Conservation (phyloP, 2,113 vertebrate species). For the Petrocephalus microphthalmus region DNA sequence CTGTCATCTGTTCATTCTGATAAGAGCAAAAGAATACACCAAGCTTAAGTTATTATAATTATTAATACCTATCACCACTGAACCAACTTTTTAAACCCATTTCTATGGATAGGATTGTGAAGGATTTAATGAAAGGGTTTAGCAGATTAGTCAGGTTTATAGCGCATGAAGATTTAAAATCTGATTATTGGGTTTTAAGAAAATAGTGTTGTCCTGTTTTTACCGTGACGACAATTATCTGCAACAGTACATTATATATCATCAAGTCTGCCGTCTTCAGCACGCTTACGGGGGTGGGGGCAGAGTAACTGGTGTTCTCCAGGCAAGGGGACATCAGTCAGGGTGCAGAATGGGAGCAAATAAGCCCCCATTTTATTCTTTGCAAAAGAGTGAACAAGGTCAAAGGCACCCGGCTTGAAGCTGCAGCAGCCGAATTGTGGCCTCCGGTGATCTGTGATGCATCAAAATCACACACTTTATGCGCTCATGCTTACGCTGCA, state of each 20-base stretch:
- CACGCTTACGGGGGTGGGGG: constrained; percentile 12
- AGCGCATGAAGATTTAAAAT: not conserved
- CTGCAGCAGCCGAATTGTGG: not conserved
- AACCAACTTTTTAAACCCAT: not conserved
- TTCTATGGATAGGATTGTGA: not conserved
- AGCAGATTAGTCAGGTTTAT: not conserved
- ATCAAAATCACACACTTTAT: not conserved
- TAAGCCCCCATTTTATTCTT: constrained; percentile 50
- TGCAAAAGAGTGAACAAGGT: constrained; percentile 56
- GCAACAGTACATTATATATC: not conserved
- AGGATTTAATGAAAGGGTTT: not conserved
- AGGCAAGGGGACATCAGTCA: constrained; percentile 40
- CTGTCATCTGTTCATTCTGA: not conserved
- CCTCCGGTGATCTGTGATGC: not conserved
- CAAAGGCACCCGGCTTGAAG: constrained; percentile 34
- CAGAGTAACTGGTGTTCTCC: constrained; percentile 34
- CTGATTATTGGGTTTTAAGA: not conserved
- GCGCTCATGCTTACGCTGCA: not conserved
- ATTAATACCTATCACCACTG: not conserved
- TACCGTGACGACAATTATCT: not conserved
- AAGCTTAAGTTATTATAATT: not conserved
- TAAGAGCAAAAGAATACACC: not conserved
- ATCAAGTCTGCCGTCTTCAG: not conserved
- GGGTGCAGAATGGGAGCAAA: constrained; percentile 39
- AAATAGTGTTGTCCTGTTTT: not conserved